Base-by-base conservation (phyloP, 2,888 invertebrate genomes). In the Chydorus sphaericus region DNA sequence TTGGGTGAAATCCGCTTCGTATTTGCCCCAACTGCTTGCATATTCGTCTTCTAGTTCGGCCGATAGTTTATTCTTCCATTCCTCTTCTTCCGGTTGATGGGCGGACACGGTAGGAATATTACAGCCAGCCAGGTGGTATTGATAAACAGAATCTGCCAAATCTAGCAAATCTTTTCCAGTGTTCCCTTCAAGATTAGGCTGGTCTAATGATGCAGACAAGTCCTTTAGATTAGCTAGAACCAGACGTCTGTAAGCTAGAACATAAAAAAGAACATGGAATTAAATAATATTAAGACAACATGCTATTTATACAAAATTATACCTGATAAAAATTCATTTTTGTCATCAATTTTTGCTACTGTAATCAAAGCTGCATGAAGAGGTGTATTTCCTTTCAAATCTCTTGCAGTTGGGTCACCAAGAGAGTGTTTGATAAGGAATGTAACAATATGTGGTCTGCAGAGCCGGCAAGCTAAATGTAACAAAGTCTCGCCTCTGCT, bases 21-120 rank as follows among this genome's bases (percentile, higher is more conserved):
- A 55, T 48, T 55, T 37, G 7, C 55, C 55, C 55, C 55, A 55
- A n/a, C 26, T 7, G 14, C 14, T 36, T 16, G 16, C 26, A 49
- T 55, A 49, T 48, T 55, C 55, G 23, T 55, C 49, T 14, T 55
- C 55, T 16, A 26, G 18, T 55, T 55, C 55, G 20, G 23, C 49
- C 33, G 18, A 14, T 16, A 55, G 33, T 33, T 55, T 55, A 16
- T 31, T 23, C n/a, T 48, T n/a, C 55, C 55, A 55, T 11, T 36
- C 48, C 6, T 55, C 20, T 11, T 55, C 55, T 31, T 48, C 20
- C 26, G 33, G 23, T 23, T 36, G 20, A 23, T 55, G n/a, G 16
- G 28, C 5, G 18, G 10, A 31, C 7, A 29, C 44, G 1, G 7
- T 48, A 4, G 14, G 16, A 49, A 5, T 30, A 14, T 55, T 16